Evolutionary conservation across 2,113 vertebrate species (phyloP).

Genomic region (Pygoscelis antarcticus): DNA sequence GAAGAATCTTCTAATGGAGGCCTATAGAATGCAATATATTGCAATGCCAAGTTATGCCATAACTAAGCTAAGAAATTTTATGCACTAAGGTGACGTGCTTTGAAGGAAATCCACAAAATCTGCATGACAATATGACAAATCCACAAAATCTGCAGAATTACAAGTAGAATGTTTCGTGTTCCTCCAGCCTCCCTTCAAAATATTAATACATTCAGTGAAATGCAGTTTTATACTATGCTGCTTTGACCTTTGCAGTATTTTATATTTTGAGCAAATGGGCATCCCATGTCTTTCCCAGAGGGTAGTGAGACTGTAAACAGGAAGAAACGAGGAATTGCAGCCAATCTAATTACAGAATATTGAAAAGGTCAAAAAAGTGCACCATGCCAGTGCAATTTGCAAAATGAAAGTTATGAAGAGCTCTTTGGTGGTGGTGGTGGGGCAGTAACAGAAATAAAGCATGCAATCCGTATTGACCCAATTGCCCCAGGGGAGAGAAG

Average conservation of each 20-base stretch:
- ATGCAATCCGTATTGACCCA: background rate
- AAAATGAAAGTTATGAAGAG: constrained; percentile 48
- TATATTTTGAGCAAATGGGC: constrained; percentile 70
- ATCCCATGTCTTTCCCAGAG: constrained; percentile 66
- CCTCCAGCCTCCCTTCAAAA: background rate
- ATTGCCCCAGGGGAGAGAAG: accelerated
- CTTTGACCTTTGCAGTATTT: constrained; percentile 77
- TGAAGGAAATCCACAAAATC: background rate
- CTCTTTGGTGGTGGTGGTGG: background rate
- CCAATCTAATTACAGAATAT: constrained; percentile 77
- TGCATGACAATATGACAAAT: constrained; percentile 9
- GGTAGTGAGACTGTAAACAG: constrained; percentile 67
- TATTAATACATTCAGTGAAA: constrained; percentile 32
- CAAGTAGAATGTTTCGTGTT: background rate
- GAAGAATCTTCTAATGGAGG: background rate
- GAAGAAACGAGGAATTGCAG: constrained; percentile 60
- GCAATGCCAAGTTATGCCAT: background rate
- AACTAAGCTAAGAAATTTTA: background rate
- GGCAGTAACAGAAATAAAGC: background rate
- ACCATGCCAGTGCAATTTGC: constrained; percentile 11
- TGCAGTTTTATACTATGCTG: constrained; percentile 32
- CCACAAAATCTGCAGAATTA: constrained; percentile 7
- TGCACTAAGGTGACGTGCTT: background rate
- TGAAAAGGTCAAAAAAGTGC: constrained; percentile 75
- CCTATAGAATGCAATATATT: background rate